Evolutionary conservation across 2,113 vertebrate species (phyloP).

Genomic region (Channa argus): DNA sequence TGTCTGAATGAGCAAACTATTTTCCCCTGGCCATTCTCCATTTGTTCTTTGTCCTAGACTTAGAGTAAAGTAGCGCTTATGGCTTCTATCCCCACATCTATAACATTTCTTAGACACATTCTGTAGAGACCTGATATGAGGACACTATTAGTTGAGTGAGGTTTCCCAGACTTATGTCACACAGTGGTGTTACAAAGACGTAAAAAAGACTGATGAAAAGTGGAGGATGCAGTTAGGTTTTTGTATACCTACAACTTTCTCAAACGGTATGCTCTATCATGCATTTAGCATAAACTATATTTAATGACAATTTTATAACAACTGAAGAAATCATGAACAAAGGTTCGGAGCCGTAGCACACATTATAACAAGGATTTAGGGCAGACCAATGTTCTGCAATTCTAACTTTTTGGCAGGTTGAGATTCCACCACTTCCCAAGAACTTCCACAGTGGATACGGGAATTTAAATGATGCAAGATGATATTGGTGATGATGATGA

Average conservation of each 20-base stretch:
- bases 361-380: neutral
- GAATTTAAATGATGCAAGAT: neutral
- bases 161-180: conserved; percentile 36
- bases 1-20: conserved; percentile 33
- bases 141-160: neutral
- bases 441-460: no score
- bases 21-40: neutral
- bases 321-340: neutral
- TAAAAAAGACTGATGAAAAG: conserved; percentile 41
- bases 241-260: neutral
- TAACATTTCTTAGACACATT: conserved; percentile 26
- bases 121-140: neutral
- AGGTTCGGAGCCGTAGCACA: conserved; percentile 2
- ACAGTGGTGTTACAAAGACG: conserved; percentile 2
- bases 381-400: neutral
- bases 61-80: conserved; percentile 12
- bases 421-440: no score
- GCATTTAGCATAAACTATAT: conserved; percentile 35
- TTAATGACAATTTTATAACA: neutral
- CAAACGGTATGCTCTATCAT: conserved; percentile 4
- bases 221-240: conserved; percentile 29
- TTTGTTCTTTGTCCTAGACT: conserved; percentile 39
- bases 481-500: neutral
- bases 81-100: conserved; percentile 25
- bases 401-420: no score